phyloP scores from a whole-genome alignment of 1,140 invertebrate species.

The Drosophila kurseongensis region DNA sequence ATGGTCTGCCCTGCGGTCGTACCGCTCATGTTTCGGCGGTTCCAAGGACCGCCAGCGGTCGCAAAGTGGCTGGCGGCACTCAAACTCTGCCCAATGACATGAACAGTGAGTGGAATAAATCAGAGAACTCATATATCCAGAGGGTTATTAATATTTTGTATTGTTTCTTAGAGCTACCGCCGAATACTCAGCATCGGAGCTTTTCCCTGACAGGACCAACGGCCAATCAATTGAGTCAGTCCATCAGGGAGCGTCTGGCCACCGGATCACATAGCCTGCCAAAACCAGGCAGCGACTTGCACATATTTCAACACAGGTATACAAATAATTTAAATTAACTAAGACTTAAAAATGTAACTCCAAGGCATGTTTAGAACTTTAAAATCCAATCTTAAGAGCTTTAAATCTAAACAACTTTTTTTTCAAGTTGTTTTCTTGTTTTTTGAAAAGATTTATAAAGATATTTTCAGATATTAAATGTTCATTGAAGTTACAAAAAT shows the following conservation, averaged over 20 bases:
- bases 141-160: neutral
- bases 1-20: conserved; percentile 85
- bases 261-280: conserved; percentile 92
- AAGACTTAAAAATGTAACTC: no score
- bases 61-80: conserved; percentile 94
- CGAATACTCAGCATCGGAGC: conserved; percentile 88
- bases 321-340: neutral
- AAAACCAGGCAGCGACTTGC: conserved; percentile 89
- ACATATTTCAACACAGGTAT: conserved; percentile 84
- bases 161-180: conserved; percentile 63
- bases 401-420: no score
- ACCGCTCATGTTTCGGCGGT: conserved; percentile 94
- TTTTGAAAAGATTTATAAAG: no score
- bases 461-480: no score
- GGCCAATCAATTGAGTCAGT: conserved; percentile 93
- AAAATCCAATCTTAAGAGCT: no score
- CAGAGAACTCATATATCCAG: neutral
- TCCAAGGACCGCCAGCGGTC: conserved; percentile 91
- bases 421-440: no score
- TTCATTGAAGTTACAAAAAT: no score
- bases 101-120: conserved; percentile 86
- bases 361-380: no score
- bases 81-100: conserved; percentile 94
- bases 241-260: conserved; percentile 91
- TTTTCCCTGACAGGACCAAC: conserved; percentile 92